Base-by-base conservation (phyloP, 2,888 invertebrate genomes). In the Lordiphosa fenestrarum region DNA sequence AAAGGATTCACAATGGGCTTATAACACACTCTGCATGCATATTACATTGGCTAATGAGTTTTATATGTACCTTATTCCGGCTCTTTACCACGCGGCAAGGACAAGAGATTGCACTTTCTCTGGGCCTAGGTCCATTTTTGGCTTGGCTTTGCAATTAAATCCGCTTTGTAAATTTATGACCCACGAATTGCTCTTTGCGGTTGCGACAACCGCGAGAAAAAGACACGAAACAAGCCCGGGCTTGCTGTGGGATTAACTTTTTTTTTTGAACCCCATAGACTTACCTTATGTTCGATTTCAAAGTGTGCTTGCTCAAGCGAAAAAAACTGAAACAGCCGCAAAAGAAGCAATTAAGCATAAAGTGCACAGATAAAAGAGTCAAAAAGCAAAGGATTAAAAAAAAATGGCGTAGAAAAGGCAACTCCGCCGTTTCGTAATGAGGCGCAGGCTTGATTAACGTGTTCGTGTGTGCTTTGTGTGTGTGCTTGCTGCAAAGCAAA, bases 111-210 rank as follows among this genome's bases (percentile, higher is more conserved):
- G 66, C 71, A 71, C 69, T 71, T 59, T 72, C 56, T 49, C 23
- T 19, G 19, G 35, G 41, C 37, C 13, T 35, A 35, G 10, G 5
- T 49, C 10, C 48, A 33, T 10, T 48, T 21, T 51, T 33, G 21
- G 58, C 47, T 74, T 66, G 67, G 69, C 72, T 55, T 78, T 30
- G 83, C 83, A 86, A 85, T 86, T 86, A 84, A 86, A 86, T 84
- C 80, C 78, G 76, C 77, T 80, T 77, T 73, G 83, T 70, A 78
- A 86, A 86, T 86, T 86, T 86, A 86, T 86, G 83, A 72, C 71
- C 74, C 76, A 85, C 75, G 83, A 73, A 83, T 82, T 73, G 71
- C 71, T 64, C 65, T 69, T 76, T 75, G 72, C 56, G 70, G 75
- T 63, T 72, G 64, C 49, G 19, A 41, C 61, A 49, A 41, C 53